Evolutionary conservation across 2,888 invertebrate genomes (phyloP), one percentile per base, ranked within the genome.

Genomic region (Melinopterus prodromus): DNA sequence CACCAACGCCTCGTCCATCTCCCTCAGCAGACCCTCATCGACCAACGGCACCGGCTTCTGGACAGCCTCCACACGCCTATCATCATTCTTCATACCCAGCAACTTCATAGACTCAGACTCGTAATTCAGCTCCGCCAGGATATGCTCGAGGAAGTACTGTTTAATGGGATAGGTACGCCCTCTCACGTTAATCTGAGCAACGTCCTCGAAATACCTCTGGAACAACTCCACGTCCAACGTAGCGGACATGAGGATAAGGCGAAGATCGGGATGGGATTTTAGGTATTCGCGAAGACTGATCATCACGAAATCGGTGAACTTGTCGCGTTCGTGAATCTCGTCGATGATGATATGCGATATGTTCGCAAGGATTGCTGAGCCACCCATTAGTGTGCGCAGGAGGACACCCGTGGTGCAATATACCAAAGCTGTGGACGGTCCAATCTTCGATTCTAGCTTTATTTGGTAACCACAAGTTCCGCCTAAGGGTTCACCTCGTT

Each of bases 311-410:
- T 99, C 99, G 77, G 96, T 95, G 87, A 97, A 95, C 86, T 96
- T 93, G 89, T 98, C 98, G 0, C 99, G 92, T 88, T 99, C 99
- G 89, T 99, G 99, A 37, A 99, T 95, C 90, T 99, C 99, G 89
- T 99, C 99, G 86, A 98, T 93, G 77, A 97, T 93, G 71, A 97
- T 91, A 88, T 99, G 99, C 0, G 97, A 96, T 76, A 97, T 93
- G 15, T 94, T 92, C 9, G 85, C 82, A 14, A 96, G 90, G 2
- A 93, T 92, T 6, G 91, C 90, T 82, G 95, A 95, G 2, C 95
- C 95, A 2, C 93, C 93, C 94, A 98, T 97, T 79, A 99, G 90
- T 0, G 96, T 97, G 77, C 98, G 91, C 81, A 99, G 91, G 80
- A 98, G 91, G 4, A 98, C 95, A 0, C 98, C 97, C 87, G 95